Conservation (phyloP, 2,888 invertebrate species). For the Tryphoninae sp. region DNA sequence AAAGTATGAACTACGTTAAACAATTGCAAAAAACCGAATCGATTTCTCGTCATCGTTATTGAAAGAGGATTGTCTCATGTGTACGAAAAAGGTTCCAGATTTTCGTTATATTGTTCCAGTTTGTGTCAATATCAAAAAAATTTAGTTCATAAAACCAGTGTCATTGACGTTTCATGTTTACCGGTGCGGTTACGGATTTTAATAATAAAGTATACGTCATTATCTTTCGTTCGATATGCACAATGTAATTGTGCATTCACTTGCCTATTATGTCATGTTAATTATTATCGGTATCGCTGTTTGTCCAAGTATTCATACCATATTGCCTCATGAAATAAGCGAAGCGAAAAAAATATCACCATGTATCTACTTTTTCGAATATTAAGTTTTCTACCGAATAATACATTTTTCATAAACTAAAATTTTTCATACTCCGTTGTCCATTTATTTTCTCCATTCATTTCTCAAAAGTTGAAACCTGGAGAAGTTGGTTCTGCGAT, state of each 20-base stretch:
- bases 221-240: conserved; percentile 36
- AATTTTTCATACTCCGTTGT: not conserved
- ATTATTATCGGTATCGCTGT: conserved; percentile 52
- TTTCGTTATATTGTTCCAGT: conserved; percentile 10
- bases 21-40: conserved; percentile 21
- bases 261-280: conserved; percentile 47
- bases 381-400: conserved; percentile 56
- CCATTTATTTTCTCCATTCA: too few species aligned
- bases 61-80: not conserved
- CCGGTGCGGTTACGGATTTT: conserved; percentile 54
- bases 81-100: not conserved
- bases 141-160: conserved; percentile 53
- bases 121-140: conserved; percentile 18
- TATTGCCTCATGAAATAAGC: conserved; percentile 48
- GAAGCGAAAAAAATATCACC: conserved; percentile 9
- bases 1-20: conserved; percentile 41
- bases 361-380: conserved; percentile 33
- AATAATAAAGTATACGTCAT: conserved; percentile 27
- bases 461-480: too few species aligned
- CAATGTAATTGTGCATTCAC: conserved; percentile 27
- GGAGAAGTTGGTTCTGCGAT: too few species aligned
- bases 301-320: conserved; percentile 48
- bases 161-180: conserved; percentile 41
- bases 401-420: conserved; percentile 16
- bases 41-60: not conserved